phyloP scores from a whole-genome alignment of 2,797 vertebrate genomes.

The Otus scops region DNA sequence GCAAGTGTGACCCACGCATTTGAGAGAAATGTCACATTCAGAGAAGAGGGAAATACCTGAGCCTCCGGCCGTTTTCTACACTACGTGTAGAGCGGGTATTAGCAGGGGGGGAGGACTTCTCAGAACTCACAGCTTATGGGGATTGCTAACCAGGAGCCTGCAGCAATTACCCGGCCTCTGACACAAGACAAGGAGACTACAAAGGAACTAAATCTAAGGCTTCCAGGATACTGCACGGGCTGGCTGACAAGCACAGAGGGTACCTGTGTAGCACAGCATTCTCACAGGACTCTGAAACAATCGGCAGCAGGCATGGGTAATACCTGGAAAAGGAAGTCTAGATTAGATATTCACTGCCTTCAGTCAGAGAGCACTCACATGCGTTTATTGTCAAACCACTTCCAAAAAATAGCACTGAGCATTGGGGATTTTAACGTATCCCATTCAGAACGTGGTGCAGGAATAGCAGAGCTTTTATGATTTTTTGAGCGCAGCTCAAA shows the following conservation, averaged over 20 bases:
- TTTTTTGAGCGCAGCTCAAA: neutral
- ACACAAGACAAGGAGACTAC: neutral
- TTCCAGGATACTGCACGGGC: neutral
- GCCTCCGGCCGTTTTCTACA: neutral
- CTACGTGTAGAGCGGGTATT: neutral
- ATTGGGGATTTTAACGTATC: fast-evolving
- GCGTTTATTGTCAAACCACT: neutral
- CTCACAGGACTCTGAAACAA: conserved; percentile 54
- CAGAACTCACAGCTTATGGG: neutral
- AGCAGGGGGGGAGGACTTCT: neutral
- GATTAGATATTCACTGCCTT: neutral
- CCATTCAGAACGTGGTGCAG: neutral
- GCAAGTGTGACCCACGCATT: neutral
- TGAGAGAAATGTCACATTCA: neutral
- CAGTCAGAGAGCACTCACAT: fast-evolving
- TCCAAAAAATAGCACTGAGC: neutral
- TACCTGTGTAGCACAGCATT: conserved; percentile 56
- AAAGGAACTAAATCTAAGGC: conserved; percentile 19
- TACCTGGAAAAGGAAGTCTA: conserved; percentile 66
- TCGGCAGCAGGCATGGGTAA: conserved; percentile 54
- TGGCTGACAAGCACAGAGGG: conserved; percentile 26
- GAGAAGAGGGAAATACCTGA: neutral
- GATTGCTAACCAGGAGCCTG: neutral
- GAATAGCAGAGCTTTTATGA: neutral
- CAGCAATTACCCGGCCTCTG: neutral